These are phyloP conservation scores for Hydrotaea diabolus DNA, from an alignment of 2,888 invertebrate species.

Conservation along the genomic window DNA sequence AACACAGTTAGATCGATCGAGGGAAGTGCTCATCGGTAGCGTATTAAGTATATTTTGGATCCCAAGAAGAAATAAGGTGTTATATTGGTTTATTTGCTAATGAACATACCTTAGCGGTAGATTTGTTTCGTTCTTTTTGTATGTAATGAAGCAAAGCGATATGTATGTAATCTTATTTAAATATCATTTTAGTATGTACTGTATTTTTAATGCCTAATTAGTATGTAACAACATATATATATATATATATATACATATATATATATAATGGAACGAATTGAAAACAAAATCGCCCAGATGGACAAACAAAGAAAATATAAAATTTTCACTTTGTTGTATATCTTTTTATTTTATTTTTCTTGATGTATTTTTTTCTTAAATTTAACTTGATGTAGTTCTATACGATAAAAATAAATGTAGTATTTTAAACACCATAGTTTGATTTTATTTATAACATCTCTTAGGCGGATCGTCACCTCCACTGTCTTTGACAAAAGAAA, in stretches of 20 bases:
- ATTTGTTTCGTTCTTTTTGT: constrained; percentile 21
- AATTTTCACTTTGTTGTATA: constrained; percentile 54
- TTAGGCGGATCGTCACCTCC: no score
- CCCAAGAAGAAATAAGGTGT: constrained; percentile 14
- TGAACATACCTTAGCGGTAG: constrained; percentile 30
- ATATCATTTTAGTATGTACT: constrained; percentile 62
- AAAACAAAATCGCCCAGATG: constrained; percentile 37
- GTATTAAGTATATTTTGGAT: constrained; percentile 13
- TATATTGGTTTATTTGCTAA: constrained; percentile 34
- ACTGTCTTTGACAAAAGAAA: no score
- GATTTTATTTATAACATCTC: not conserved
- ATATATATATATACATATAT: constrained; percentile 34
- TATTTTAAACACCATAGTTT: constrained; percentile 56
- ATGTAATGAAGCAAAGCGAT: constrained; percentile 54
- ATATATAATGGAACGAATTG: constrained; percentile 39
- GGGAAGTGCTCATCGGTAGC: not conserved
- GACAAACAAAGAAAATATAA: constrained; percentile 13
- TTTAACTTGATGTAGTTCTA: constrained; percentile 68
- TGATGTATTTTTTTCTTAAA: constrained; percentile 61
- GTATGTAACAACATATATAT: constrained; percentile 52
- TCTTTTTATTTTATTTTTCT: constrained; percentile 62
- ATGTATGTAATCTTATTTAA: constrained; percentile 64
- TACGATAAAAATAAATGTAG: constrained; percentile 67
- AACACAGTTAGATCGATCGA: not conserved
- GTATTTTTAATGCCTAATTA: constrained; percentile 60